Evolutionary conservation across 1,140 invertebrate genomes (phyloP).

Genomic region (Bombus consobrinus): DNA sequence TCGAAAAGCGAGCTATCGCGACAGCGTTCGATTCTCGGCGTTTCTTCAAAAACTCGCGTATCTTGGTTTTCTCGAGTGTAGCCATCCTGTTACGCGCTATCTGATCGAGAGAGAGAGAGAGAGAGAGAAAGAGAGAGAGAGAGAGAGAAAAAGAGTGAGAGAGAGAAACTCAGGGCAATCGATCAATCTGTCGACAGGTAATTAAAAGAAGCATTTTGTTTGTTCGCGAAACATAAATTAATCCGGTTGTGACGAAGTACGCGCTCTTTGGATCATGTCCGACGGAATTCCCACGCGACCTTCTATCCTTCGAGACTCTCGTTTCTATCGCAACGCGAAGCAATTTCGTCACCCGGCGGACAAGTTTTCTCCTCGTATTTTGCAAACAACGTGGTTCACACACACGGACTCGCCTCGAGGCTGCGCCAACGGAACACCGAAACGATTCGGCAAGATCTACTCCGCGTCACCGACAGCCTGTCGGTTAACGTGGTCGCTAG

Average conservation of each 20-base stretch:
- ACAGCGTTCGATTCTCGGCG: no score
- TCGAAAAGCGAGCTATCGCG: no score
- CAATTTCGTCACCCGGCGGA: no score
- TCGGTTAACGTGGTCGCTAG: neutral
- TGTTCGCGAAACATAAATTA: constrained; percentile 62
- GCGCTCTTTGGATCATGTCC: constrained; percentile 15
- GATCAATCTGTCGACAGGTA: constrained; percentile 68
- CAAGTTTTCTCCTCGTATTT: no score
- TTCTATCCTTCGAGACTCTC: constrained; percentile 1
- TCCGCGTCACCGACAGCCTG: neutral
- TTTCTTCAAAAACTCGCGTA: no score
- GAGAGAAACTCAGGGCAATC: constrained; percentile 42
- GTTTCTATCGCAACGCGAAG: neutral
- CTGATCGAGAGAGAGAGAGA: constrained; percentile 35
- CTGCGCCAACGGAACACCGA: no score
- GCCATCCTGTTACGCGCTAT: constrained; percentile 18
- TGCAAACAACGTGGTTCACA: no score
- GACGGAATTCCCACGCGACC: constrained; percentile 27
- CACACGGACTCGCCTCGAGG: no score
- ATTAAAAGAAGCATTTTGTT: constrained; percentile 67
- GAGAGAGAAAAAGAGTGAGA: neutral
- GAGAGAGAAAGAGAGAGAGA: neutral
- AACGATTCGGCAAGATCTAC: neutral
- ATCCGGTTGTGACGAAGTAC: constrained; percentile 30
- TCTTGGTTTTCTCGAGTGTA: no score